phyloP scores from a whole-genome alignment of 2,888 invertebrate species.

The Creontiades dilutus region DNA sequence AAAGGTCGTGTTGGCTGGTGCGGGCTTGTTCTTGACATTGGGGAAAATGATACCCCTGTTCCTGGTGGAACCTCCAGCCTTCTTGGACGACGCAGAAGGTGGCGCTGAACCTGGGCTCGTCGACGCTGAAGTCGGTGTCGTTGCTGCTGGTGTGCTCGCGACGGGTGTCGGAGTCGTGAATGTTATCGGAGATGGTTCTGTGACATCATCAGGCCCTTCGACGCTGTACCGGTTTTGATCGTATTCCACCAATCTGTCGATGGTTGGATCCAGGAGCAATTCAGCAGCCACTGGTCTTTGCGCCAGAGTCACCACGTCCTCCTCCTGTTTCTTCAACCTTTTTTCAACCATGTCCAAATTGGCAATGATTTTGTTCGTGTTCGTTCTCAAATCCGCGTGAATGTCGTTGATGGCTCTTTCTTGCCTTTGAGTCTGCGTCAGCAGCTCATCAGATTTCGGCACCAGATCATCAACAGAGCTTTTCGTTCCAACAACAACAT shows the following conservation, averaged over 20 bases:
- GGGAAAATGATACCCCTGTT: slow-evolving; percentile 94
- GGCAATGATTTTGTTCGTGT: slow-evolving; percentile 92
- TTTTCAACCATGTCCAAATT: slow-evolving; percentile 93
- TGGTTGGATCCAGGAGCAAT: slow-evolving; percentile 86
- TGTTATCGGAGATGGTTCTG: slow-evolving; percentile 75
- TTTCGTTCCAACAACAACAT: slow-evolving; percentile 92
- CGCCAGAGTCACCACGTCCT: slow-evolving; percentile 88
- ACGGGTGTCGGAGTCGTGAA: slow-evolving; percentile 76
- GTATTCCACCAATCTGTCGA: slow-evolving; percentile 81
- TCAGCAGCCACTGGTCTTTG: slow-evolving; percentile 88
- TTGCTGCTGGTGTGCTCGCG: slow-evolving; percentile 69
- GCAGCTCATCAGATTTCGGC: slow-evolving; percentile 91
- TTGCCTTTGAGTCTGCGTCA: slow-evolving; percentile 91
- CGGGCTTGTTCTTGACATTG: slow-evolving; percentile 93
- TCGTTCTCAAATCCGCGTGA: slow-evolving; percentile 88
- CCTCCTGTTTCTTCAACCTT: slow-evolving; percentile 90
- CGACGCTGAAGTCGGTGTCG: slow-evolving; percentile 67
- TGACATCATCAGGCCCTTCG: slow-evolving; percentile 74
- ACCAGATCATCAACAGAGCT: slow-evolving; percentile 91
- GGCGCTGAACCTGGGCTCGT: slow-evolving; percentile 55
- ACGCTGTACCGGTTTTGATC: slow-evolving; percentile 78
- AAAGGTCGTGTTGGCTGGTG: slow-evolving; percentile 90
- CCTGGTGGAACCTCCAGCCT: slow-evolving; percentile 79
- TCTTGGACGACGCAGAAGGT: slow-evolving; percentile 55
- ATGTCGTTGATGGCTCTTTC: slow-evolving; percentile 92